Evolutionary conservation across 2,113 vertebrate genomes (phyloP), one percentile per base, ranked within the genome.

Genomic region (Thamnaconus septentrionalis): DNA sequence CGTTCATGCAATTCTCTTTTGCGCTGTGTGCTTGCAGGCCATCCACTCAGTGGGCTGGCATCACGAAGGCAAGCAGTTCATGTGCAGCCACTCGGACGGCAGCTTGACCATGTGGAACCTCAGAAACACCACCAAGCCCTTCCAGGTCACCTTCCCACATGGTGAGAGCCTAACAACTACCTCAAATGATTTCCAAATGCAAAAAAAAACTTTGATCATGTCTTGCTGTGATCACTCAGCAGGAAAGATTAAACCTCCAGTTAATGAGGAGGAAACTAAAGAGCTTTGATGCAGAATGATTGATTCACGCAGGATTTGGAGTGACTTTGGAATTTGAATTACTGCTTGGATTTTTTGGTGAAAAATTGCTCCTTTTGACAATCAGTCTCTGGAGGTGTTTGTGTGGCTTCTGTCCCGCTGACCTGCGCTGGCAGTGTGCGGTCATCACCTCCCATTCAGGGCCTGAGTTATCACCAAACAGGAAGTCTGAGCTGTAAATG

Each of bases 11-110:
- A 11, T 67, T 53, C 18, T 7, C 48, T 51, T 10, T 43, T 57
- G 11, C 59, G 54, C 66, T 1, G 75, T 52, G 5, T 41, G 50
- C 66, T 41, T 70, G 4, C 79, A 99, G 97, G 96, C 97, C 64
- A 98, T 98, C 89, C 97, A 98, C 87, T 99, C 97, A 55, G 93
- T 95, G 75, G 93, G 94, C 83, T 99, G 97, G 97, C 97, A 99
- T 83, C 96, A 99, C 56, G 97, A 99, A 77, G 97, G 97, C 53
- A 96, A 94, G 61, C 97, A 98, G 81, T 98, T 99, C 86, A 98
- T 99, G 96, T 99, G 97, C 88, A 98, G 97, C 84, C 97, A 99
- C 88, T 98, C 97, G 41, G 97, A 99, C 67, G 97, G 97, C 78
- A 99, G 97, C 83, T 91, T 99, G 84, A 96, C 94, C 8, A 82